Conservation (phyloP, 2,888 invertebrate genomes). For the Neuroscelio doddi region DNA sequence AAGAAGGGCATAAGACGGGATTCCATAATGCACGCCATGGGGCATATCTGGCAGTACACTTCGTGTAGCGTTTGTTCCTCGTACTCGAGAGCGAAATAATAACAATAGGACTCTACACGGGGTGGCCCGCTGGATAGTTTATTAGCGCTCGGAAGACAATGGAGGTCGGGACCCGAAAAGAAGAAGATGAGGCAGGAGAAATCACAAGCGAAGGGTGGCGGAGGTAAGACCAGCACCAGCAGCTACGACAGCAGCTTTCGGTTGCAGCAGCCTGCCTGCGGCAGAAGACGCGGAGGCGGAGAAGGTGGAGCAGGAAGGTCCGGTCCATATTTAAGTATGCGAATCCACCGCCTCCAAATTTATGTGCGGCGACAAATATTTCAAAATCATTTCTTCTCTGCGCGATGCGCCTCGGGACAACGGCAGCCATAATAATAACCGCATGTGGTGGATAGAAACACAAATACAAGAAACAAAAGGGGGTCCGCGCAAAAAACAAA, state of each 20-base stretch:
- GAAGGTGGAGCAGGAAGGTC: constrained; percentile 49
- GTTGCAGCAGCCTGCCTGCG: neutral
- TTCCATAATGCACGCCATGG: constrained; percentile 63
- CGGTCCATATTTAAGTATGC: constrained; percentile 69
- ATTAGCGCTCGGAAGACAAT: constrained; percentile 70
- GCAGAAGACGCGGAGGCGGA: constrained; percentile 13
- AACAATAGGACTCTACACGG: constrained; percentile 62
- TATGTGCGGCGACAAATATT: constrained; percentile 70
- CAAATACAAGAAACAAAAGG: constrained; percentile 16
- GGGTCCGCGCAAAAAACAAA: constrained; percentile 26
- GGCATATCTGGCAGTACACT: constrained; percentile 47
- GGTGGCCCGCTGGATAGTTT: constrained; percentile 69
- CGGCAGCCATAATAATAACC: constrained; percentile 45
- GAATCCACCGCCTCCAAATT: constrained; percentile 65
- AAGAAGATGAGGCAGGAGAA: constrained; percentile 56
- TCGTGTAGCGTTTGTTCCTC: constrained; percentile 52
- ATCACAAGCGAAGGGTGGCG: constrained; percentile 46
- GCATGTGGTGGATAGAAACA: constrained; percentile 29
- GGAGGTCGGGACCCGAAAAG: constrained; percentile 70
- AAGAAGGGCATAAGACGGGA: constrained; percentile 34
- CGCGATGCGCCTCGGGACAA: constrained; percentile 47
- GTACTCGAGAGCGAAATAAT: constrained; percentile 58
- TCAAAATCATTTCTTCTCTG: constrained; percentile 63
- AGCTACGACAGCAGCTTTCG: constrained; percentile 32
- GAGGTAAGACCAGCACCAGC: constrained; percentile 54